A percentile compares a stretch with the other conserved stretches of the same genome.
phyloP scores from a whole-genome alignment of 2,888 invertebrate genomes.

The Agriopis leucophaearia region DNA sequence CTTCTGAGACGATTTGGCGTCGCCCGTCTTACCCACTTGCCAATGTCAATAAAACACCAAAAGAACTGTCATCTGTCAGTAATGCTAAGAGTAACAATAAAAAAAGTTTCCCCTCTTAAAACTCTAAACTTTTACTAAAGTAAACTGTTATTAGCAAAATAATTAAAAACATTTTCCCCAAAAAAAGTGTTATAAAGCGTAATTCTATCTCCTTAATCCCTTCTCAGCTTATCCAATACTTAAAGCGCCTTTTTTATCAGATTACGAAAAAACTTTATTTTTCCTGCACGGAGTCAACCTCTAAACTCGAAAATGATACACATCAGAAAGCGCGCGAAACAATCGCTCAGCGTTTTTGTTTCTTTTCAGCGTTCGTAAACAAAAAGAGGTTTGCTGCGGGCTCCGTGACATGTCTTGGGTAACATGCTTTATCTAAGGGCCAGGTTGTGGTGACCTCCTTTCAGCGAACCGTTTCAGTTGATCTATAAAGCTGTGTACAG shows the following conservation, averaged over 20 bases:
- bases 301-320: constrained; percentile 55
- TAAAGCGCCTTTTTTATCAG: constrained; percentile 36
- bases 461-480: constrained; percentile 39
- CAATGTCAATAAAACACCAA: too few species aligned
- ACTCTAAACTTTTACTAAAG: constrained; percentile 4
- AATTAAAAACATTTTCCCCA: constrained; percentile 28
- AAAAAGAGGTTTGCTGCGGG: constrained; percentile 73
- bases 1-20: too few species aligned
- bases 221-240: constrained; percentile 41
- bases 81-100: too few species aligned
- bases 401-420: constrained; percentile 66
- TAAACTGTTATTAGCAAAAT: constrained; percentile 12
- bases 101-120: not conserved
- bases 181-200: constrained; percentile 30
- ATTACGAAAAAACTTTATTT: constrained; percentile 38
- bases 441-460: constrained; percentile 59
- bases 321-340: constrained; percentile 68
- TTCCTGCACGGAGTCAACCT: constrained; percentile 44
- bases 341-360: constrained; percentile 75
- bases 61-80: too few species aligned
- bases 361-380: constrained; percentile 61
- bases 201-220: constrained; percentile 41
- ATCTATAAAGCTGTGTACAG: not conserved
- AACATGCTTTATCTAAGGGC: constrained; percentile 63
- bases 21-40: too few species aligned